These are phyloP conservation scores for Crossaster papposus DNA, from an alignment of 53 echinoderm and acorn worm genomes.

Conservation along the genomic window DNA sequence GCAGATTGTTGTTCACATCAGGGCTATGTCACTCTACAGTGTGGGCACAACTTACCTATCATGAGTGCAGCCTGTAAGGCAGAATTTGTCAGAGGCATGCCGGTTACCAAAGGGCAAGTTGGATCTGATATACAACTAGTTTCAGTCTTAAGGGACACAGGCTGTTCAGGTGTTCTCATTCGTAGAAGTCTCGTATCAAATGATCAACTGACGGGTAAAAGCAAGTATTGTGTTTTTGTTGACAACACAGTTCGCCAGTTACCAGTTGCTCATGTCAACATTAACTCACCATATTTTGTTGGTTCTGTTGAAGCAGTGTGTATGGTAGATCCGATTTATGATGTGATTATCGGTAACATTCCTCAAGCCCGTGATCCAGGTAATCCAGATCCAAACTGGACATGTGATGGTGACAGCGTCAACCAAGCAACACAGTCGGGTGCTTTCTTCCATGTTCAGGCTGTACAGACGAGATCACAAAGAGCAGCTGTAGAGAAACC, in stretches of 20 bases:
- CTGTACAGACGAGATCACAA: constrained; percentile 35
- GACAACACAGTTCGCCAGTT: constrained; percentile 32
- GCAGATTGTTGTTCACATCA: constrained; percentile 2
- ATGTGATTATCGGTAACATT: constrained; percentile 30
- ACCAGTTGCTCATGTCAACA: constrained; percentile 17
- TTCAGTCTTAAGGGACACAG: constrained; percentile 40
- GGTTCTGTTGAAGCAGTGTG: constrained; percentile 24
- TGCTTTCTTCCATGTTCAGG: neutral
- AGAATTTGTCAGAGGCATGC: neutral
- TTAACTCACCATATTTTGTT: constrained; percentile 46
- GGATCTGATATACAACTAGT: neutral
- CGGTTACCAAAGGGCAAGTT: constrained; percentile 15
- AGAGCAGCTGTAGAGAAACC: constrained; percentile 16
- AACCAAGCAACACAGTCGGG: neutral
- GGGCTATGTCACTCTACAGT: constrained; percentile 22
- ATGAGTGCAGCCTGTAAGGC: constrained; percentile 44
- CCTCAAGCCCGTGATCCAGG: constrained; percentile 1
- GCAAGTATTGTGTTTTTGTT: constrained; percentile 22
- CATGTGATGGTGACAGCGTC: neutral
- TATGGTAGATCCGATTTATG: constrained; percentile 51
- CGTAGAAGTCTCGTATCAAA: neutral
- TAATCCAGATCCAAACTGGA: constrained; percentile 39
- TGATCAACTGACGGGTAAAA: constrained; percentile 6
- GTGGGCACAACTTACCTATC: constrained; percentile 47
- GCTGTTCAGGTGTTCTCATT: constrained; percentile 37